Percentiles rank a stretch among this genome's conserved stretches.
phyloP scores from a whole-genome alignment of 2,797 vertebrate genomes.

The Chelidonichthys spinosus region DNA sequence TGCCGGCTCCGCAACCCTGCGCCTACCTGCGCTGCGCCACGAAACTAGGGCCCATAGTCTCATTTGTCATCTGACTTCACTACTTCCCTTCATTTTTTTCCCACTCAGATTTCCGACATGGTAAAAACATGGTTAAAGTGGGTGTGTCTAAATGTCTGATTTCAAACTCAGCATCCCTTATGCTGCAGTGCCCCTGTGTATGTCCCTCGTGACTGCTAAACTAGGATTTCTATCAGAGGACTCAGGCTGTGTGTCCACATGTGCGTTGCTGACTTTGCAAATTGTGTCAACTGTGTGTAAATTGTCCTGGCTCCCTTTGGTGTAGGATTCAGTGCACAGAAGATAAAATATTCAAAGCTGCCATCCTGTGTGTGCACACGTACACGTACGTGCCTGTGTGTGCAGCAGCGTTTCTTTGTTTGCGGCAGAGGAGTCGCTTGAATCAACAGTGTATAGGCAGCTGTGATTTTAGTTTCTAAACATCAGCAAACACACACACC shows the following conservation, averaged over 20 bases:
- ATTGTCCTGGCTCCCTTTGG: conserved; percentile 42
- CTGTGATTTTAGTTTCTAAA: conserved; percentile 38
- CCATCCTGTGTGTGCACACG: conserved; percentile 17
- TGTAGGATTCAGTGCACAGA: conserved; percentile 35
- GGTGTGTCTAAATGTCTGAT: too few relatives aligned
- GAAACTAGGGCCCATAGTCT: too few relatives aligned
- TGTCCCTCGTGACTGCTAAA: too few relatives aligned
- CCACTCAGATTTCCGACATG: too few relatives aligned
- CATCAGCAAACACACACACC: background rate
- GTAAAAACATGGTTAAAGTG: too few relatives aligned
- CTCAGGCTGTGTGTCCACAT: conserved; percentile 1
- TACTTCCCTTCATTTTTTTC: too few relatives aligned
- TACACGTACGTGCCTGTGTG: conserved; percentile 1
- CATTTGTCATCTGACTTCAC: too few relatives aligned
- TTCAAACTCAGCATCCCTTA: too few relatives aligned
- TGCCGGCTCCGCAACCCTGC: too few relatives aligned
- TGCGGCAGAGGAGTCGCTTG: conserved; percentile 25
- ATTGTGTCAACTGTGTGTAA: conserved; percentile 51
- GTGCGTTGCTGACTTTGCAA: conserved; percentile 54
- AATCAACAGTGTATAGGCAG: conserved; percentile 23
- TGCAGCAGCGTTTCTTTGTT: conserved; percentile 26
- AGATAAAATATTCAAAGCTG: conserved; percentile 44
- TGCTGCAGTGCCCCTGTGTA: too few relatives aligned
- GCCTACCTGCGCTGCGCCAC: too few relatives aligned
- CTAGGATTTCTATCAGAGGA: background rate